Evolutionary conservation across 2,888 invertebrate genomes (phyloP), one percentile per base, ranked within the genome.

Genomic region (Notodonta dromedarius): DNA sequence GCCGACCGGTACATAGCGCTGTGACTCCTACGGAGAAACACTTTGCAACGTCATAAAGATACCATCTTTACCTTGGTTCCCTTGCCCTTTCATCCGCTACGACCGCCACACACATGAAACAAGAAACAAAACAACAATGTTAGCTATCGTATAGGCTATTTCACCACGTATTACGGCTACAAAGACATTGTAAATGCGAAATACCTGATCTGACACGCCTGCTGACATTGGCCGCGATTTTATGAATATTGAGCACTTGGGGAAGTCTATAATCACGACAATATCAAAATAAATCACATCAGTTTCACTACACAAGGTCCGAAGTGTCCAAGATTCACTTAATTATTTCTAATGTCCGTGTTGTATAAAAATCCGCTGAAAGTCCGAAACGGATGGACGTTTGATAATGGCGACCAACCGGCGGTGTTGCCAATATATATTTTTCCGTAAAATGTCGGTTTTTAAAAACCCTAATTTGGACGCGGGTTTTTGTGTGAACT

Each of bases 151-250:
- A 70, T 71, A 76, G 75, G 66, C 69, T 59, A 61, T 71, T 72
- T 62, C 63, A 63, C 59, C 63, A 67, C 77, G 69, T 79, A 82
- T 83, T 78, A 80, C 81, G 66, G 73, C 67, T 69, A 77, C 76
- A 79, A 85, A 82, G 74, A 82, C 74, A 77, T 73, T 71, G 71
- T 77, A 86, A 87, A 89, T 82, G 82, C 77, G 82, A 91, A 89
- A 94, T 96, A 97, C 97, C 97, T 97, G 97, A 95, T 97, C 97
- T 95, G 96, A 96, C 96, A 97, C 96, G 96, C 96, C 96, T 96
- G 97, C 96, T 96, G 96, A 97, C 97, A 97, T 97, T 96, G 96
- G 96, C 96, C 94, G 95, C 94, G 94, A 94, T 94, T 94, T 94
- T 91, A 84, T 73, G 83, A 86, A 84, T 93, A 91, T 89, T 92